Conservation (phyloP, 2,888 invertebrate species). For the Chrysolina americana region DNA sequence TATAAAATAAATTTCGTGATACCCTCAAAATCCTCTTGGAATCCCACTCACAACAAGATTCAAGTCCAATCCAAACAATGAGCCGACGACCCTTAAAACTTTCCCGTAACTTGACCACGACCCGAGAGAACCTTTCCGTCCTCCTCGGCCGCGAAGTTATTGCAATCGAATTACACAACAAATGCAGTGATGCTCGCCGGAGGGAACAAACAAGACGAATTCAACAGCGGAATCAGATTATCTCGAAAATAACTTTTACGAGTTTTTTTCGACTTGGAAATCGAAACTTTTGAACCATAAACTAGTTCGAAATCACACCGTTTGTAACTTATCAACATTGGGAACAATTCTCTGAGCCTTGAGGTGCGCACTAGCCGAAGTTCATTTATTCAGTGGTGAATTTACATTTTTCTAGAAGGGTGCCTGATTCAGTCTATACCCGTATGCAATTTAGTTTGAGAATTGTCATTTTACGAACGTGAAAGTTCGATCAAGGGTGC, state of each 20-base stretch:
- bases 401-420: too few species aligned
- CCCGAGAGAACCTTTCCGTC: background rate
- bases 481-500: too few species aligned
- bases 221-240: background rate
- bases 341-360: too few species aligned
- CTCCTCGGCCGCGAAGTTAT: conserved; percentile 4
- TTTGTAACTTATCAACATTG: too few species aligned
- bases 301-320: background rate
- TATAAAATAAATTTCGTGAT: conserved; percentile 4
- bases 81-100: conserved; percentile 10
- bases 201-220: background rate
- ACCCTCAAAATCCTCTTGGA: background rate
- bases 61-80: conserved; percentile 18
- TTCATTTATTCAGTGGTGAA: too few species aligned
- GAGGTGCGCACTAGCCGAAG: too few species aligned
- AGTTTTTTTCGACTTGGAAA: background rate
- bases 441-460: too few species aligned
- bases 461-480: too few species aligned
- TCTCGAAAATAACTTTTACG: background rate
- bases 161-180: conserved; percentile 18
- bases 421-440: too few species aligned
- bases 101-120: conserved; percentile 10
- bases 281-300: background rate
- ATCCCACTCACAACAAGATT: background rate
- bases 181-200: background rate